Evolutionary conservation across 2,888 invertebrate genomes (phyloP), one percentile per base, ranked within the genome.

Genomic region (Hyles lineata): DNA sequence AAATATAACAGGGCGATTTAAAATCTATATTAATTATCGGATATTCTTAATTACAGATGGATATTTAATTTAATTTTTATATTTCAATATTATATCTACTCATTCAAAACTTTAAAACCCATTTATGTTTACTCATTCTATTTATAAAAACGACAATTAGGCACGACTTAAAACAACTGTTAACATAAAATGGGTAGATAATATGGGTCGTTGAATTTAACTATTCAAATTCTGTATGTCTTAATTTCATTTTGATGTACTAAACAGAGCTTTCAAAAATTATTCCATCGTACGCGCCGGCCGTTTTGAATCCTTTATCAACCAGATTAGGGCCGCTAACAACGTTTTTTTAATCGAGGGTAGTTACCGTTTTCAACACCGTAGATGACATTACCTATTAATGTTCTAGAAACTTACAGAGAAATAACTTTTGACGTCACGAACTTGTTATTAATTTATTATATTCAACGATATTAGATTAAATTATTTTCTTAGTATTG

Each of bases 211-310:
- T 5, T 19, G 55, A 55, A 55, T 55, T 55, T 5, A 17, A 23
- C n/a, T 17, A 50, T 43, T 67, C 50, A 67, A 6, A 43, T 43
- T 67, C 67, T 67, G 67, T 67, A 67, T 67, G 67, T 50, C 67
- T 67, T 50, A 67, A 67, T 50, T 62, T 32, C 21, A 7, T 50
- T 55, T 15, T 67, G 67, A 43, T 67, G 67, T 67, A 67, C 67
- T 67, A 23, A 67, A 67, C 67, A 67, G 67, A 67, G 67, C 50
- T 67, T 67, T 67, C 23, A 67, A 67, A 62, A 43, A 67, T 63
- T 63, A 67, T 67, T 50, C 67, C 67, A 43, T 62, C 35, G 62
- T 23, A 67, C 67, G 67, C 50, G 67, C 6, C 67, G 67, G 67
- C 67, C 67, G 43, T 23, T 67, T 67, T 67, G 67, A 23, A 23